Evolutionary conservation across 2,113 vertebrate species (phyloP).

Genomic region (Prionailurus bengalensis): DNA sequence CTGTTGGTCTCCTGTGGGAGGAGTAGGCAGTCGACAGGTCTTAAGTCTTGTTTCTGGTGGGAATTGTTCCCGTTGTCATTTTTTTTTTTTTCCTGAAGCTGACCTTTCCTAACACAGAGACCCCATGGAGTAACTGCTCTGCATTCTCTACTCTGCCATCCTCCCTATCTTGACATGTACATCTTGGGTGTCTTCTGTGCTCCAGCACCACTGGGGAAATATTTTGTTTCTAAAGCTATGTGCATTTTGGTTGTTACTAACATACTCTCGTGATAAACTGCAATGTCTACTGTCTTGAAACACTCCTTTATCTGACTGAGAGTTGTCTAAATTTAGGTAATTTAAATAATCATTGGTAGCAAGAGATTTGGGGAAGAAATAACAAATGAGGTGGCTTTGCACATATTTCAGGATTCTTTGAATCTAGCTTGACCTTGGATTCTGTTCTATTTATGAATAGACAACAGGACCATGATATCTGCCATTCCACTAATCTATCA

Average conservation of each 20-base stretch:
- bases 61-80: background rate
- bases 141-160: background rate
- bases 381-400: background rate
- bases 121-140: background rate
- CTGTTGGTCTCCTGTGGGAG: background rate
- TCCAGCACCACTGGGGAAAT: background rate
- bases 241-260: background rate
- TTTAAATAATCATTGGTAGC: background rate
- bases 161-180: background rate
- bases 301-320: background rate
- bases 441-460: background rate
- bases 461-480: background rate
- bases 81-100: background rate
- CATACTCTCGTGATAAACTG: background rate
- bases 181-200: background rate
- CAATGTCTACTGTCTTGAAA: background rate
- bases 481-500: background rate
- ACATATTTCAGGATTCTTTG: conserved; percentile 15
- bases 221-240: background rate
- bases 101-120: background rate
- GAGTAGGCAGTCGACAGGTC: background rate
- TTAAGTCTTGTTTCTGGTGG: background rate
- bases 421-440: background rate
- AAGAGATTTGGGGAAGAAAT: background rate
- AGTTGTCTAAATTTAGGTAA: background rate